Evolutionary conservation across 2,888 invertebrate genomes (phyloP).

Genomic region (Lasius platythorax): DNA sequence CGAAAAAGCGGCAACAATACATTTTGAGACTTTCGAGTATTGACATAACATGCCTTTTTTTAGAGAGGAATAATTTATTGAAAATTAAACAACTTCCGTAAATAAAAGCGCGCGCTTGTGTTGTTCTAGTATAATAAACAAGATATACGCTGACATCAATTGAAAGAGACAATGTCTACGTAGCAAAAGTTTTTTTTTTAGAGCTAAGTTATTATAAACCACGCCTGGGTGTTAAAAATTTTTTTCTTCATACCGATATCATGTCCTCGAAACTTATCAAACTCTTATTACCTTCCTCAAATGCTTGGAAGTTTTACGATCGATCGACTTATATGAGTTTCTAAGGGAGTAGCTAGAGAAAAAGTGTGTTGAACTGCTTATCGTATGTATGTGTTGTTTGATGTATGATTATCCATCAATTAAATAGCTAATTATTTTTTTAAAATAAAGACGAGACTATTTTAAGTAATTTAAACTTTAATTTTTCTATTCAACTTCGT

Average conservation of each 20-base stretch:
- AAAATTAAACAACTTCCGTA: too few species aligned
- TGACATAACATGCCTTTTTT: too few species aligned
- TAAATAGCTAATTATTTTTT: not conserved
- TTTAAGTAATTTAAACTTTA: not conserved
- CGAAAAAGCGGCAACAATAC: too few species aligned
- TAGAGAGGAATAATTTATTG: too few species aligned
- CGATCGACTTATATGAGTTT: not conserved
- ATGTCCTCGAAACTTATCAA: not conserved
- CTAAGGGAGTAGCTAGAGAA: not conserved
- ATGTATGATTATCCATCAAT: not conserved
- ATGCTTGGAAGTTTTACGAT: not conserved
- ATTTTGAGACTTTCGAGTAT: too few species aligned
- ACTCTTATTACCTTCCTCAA: not conserved
- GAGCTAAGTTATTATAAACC: not conserved
- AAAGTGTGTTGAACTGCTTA: not conserved
- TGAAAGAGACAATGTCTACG: not conserved
- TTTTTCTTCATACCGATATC: not conserved
- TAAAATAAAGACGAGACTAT: not conserved
- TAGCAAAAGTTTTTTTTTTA: not conserved
- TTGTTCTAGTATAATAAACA: not conserved
- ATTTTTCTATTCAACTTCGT: not conserved
- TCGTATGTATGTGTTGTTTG: not conserved
- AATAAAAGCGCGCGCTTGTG: too few species aligned
- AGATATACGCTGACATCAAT: not conserved
- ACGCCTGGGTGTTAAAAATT: not conserved